phyloP scores from a whole-genome alignment of 1,140 invertebrate genomes.

The Aphis craccivora region DNA sequence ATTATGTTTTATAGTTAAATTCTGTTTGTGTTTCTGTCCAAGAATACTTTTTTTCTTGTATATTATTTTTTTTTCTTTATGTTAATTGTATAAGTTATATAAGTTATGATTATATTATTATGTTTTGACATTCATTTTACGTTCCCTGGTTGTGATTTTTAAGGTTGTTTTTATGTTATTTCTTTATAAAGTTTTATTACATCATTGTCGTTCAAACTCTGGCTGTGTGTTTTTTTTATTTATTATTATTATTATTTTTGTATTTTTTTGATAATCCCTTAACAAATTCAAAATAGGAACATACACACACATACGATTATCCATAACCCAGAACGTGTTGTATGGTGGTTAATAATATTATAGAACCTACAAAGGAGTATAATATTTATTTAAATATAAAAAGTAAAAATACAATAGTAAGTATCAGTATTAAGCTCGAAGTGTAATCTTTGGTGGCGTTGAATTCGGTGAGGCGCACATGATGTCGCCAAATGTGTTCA shows the following conservation, averaged over 20 bases:
- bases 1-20: constrained; percentile 27
- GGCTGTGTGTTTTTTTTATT: background rate
- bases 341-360: background rate
- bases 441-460: background rate
- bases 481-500: background rate
- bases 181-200: constrained; percentile 57
- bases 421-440: background rate
- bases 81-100: constrained; percentile 47
- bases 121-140: constrained; percentile 39
- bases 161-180: constrained; percentile 55
- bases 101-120: constrained; percentile 24
- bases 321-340: background rate
- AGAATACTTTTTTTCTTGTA: background rate
- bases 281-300: background rate
- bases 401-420: background rate
- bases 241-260: too few species aligned
- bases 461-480: background rate
- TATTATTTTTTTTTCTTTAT: background rate
- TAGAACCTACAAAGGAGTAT: background rate
- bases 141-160: constrained; percentile 56
- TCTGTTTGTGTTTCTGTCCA: background rate
- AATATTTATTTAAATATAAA: background rate
- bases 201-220: constrained; percentile 49
- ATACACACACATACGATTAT: background rate
- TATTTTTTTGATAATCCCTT: background rate